phyloP scores from a whole-genome alignment of 2,113 vertebrate genomes.

The Morone saxatilis region DNA sequence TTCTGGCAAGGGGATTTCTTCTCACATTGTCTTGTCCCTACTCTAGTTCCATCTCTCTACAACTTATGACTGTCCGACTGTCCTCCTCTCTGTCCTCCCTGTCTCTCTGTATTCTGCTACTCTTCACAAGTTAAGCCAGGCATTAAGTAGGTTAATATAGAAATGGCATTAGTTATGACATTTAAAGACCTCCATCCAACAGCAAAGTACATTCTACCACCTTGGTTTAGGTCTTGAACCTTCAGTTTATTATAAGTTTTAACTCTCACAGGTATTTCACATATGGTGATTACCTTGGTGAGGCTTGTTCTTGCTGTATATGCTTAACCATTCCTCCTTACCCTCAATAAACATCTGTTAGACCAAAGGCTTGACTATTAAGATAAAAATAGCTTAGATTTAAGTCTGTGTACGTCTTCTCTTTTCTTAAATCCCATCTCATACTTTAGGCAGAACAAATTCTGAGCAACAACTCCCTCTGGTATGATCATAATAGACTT shows the following conservation, averaged over 20 bases:
- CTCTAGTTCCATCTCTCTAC: slow-evolving; percentile 1
- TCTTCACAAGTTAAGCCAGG: background rate
- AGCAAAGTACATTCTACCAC: background rate
- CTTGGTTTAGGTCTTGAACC: background rate
- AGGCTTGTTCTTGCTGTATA: background rate
- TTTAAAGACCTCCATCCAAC: background rate
- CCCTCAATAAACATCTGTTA: slow-evolving; percentile 9
- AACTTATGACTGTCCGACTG: slow-evolving; percentile 3
- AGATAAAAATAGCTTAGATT: background rate
- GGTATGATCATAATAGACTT: slow-evolving; percentile 25
- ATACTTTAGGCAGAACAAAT: slow-evolving; percentile 16
- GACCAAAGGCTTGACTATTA: background rate
- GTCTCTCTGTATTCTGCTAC: background rate
- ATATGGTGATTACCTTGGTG: background rate
- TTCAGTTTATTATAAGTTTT: background rate
- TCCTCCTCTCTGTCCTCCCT: background rate
- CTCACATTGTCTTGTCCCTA: slow-evolving; percentile 44
- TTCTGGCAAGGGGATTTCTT: slow-evolving; percentile 31
- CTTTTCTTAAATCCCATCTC: slow-evolving; percentile 20
- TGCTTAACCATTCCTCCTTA: background rate
- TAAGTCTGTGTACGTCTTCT: background rate
- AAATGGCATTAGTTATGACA: background rate
- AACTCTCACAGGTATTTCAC: background rate
- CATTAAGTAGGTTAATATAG: background rate
- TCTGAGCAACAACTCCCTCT: slow-evolving; percentile 17